These are phyloP conservation scores for Hofmannophila pseudospretella DNA, from an alignment of 2,888 invertebrate species.

Conservation along the genomic window DNA sequence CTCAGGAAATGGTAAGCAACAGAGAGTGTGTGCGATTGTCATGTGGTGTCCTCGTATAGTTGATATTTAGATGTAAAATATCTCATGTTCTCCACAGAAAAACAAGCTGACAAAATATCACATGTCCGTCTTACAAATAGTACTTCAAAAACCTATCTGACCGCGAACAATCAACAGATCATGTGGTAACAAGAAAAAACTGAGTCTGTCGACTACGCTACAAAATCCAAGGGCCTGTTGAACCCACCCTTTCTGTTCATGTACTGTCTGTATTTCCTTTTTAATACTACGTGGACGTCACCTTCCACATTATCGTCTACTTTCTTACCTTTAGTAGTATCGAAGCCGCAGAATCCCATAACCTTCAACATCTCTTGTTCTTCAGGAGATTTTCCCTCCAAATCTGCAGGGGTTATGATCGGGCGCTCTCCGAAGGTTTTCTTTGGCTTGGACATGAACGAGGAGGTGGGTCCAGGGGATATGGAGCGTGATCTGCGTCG, in stretches of 20 bases:
- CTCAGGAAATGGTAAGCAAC: no score
- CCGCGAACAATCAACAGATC: background rate
- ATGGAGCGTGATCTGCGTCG: constrained; percentile 49
- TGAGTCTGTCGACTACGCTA: constrained; percentile 79
- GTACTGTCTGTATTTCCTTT: constrained; percentile 98
- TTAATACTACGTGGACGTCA: constrained; percentile 96
- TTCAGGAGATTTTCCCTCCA: constrained; percentile 93
- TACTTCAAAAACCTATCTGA: background rate
- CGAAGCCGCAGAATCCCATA: constrained; percentile 98
- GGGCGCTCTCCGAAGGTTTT: constrained; percentile 78
- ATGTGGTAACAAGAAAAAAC: constrained; percentile 6
- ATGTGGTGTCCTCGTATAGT: no score
- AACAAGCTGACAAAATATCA: constrained; percentile 32
- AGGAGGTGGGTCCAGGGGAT: constrained; percentile 59
- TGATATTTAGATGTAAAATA: no score
- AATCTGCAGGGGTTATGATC: constrained; percentile 87
- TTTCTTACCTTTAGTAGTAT: constrained; percentile 97
- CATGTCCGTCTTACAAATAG: constrained; percentile 26
- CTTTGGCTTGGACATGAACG: constrained; percentile 54
- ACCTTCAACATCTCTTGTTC: constrained; percentile 96
- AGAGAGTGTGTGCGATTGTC: no score
- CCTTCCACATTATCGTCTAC: constrained; percentile 96
- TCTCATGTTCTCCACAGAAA: constrained; percentile 16
- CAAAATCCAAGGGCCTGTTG: constrained; percentile 97
- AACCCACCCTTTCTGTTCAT: constrained; percentile 99